Evolutionary conservation across 2,888 invertebrate species (phyloP).

Genomic region (Lasioglossum malachurum): DNA sequence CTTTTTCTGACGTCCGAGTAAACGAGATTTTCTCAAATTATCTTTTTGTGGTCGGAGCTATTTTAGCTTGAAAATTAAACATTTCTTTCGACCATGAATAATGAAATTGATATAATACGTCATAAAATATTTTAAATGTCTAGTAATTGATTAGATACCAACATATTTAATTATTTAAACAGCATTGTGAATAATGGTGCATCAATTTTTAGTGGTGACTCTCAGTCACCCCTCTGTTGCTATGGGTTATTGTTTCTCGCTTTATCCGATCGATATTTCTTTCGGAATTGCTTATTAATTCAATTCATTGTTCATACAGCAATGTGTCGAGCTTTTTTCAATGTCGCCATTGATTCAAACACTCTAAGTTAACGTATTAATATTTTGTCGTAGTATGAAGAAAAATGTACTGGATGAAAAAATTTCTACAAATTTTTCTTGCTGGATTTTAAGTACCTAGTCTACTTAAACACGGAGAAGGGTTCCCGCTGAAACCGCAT

Average conservation of each 20-base stretch:
- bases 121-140: too few species aligned
- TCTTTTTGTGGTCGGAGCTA: too few species aligned
- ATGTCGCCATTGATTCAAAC: not conserved
- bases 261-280: not conserved
- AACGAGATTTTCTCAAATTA: slow-evolving; percentile 30
- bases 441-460: not conserved
- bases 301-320: not conserved
- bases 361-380: not conserved
- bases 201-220: too few species aligned
- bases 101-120: too few species aligned
- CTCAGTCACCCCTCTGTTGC: too few species aligned
- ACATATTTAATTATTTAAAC: too few species aligned
- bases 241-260: not conserved
- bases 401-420: not conserved
- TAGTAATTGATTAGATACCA: too few species aligned
- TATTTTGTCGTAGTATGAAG: not conserved
- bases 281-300: not conserved
- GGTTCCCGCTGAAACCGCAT: not conserved
- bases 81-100: too few species aligned
- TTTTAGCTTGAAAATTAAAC: too few species aligned
- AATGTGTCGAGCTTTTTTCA: too few species aligned
- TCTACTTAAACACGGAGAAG: not conserved
- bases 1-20: slow-evolving; percentile 25
- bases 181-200: too few species aligned
- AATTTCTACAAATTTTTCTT: not conserved